These are phyloP conservation scores for Agrochola lychnidis DNA, from an alignment of 2,888 invertebrate species.

Conservation along the genomic window DNA sequence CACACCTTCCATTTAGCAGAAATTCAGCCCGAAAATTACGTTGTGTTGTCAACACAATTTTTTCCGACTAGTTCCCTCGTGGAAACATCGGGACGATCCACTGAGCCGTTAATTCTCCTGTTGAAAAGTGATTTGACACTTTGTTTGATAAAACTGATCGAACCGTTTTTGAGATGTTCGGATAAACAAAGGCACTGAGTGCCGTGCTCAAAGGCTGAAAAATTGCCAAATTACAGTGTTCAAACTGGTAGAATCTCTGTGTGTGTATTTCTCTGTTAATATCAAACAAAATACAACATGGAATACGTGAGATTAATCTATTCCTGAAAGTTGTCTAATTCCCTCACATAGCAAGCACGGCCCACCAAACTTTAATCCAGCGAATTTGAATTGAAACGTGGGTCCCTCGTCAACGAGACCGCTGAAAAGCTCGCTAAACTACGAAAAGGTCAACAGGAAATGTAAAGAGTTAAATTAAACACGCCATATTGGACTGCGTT, in stretches of 20 bases:
- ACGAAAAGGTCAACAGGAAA: slow-evolving; percentile 68
- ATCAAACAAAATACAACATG: slow-evolving; percentile 16
- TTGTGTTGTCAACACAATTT: slow-evolving; percentile 37
- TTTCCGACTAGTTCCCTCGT: slow-evolving; percentile 36
- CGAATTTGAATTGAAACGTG: slow-evolving; percentile 52
- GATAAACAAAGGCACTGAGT: slow-evolving; percentile 6
- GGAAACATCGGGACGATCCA: slow-evolving; percentile 22
- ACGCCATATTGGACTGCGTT: slow-evolving; percentile 6
- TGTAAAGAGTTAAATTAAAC: slow-evolving; percentile 43
- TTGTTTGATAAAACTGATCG: slow-evolving; percentile 44
- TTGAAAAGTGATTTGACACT: slow-evolving; percentile 49
- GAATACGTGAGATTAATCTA: slow-evolving; percentile 43
- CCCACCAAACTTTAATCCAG: slow-evolving; percentile 48
- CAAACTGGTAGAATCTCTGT: slow-evolving; percentile 27
- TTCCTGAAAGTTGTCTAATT: slow-evolving; percentile 49
- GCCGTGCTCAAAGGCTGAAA: slow-evolving; percentile 9
- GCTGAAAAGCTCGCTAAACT: slow-evolving; percentile 38
- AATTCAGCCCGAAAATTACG: slow-evolving; percentile 3
- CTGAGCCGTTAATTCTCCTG: slow-evolving; percentile 38
- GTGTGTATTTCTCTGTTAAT: slow-evolving; percentile 28
- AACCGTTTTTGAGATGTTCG: slow-evolving; percentile 5
- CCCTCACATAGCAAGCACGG: slow-evolving; percentile 26
- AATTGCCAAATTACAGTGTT: slow-evolving; percentile 32
- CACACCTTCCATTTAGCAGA: slow-evolving; percentile 21
- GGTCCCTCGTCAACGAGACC: slow-evolving; percentile 30